Evolutionary conservation across 1,140 invertebrate genomes (phyloP), one percentile per base, ranked within the genome.

Genomic region (Dendroctonus valens): DNA sequence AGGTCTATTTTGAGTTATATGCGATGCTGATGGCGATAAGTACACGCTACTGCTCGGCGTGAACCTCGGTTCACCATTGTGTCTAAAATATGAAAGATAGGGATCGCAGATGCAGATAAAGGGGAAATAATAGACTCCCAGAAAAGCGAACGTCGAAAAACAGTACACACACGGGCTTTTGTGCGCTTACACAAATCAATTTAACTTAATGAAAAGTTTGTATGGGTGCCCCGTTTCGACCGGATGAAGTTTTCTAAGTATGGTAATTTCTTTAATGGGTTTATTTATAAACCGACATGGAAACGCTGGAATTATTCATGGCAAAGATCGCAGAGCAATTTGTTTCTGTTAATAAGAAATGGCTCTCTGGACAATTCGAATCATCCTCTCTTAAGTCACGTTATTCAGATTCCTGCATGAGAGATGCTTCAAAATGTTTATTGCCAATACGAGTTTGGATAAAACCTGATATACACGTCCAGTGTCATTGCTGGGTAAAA

Each of bases 31-130:
- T 55, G 51, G 65, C 64, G 70, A 72, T 72, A 70, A 69, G 50
- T 54, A 60, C 65, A 59, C 59, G 69, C 73, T 70, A 72, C 70
- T 68, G 71, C 70, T 60, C 72, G 58, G 72, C 72, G 70, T 74
- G 73, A 75, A 73, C 69, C 69, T 72, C 65, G 64, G 63, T 69
- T 62, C 71, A 67, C 74, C 69, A 76, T 76, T 75, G 73, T 75
- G 73, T 69, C 70, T 72, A 71, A 73, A 75, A 76, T 75, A 74
- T 73, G 72, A 69, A 72, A 69, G 74, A 75, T 75, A 74, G 73
- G 68, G 66, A 75, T 75, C 74, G 57, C 65, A 73, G 74, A 75
- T 75, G 67, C 53, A 73, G 74, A 75, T 75, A 75, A 75, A 39
- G 51, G 37, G 41, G 57, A 41, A 61, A 60, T 12, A 60, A 67